These are phyloP conservation scores for Meteorus cinctellus DNA, from an alignment of 2,888 invertebrate genomes.

Conservation along the genomic window DNA sequence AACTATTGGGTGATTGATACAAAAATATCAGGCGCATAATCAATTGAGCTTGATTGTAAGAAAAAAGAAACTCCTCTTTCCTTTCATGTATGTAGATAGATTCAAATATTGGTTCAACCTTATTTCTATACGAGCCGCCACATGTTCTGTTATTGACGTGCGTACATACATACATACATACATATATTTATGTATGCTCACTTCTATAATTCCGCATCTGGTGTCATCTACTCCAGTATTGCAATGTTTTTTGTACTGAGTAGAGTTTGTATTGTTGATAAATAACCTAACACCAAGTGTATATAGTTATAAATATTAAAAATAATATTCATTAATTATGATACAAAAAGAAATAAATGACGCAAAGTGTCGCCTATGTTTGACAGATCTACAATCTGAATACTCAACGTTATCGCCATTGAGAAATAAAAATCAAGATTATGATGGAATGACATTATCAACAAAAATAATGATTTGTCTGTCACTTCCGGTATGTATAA, in stretches of 20 bases:
- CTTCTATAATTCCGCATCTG: background rate
- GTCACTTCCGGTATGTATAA: slow-evolving; percentile 53
- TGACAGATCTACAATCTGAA: slow-evolving; percentile 43
- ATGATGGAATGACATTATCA: slow-evolving; percentile 47
- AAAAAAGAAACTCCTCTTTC: no score
- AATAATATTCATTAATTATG: background rate
- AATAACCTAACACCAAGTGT: background rate
- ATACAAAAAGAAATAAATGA: slow-evolving; percentile 17
- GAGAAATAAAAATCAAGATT: slow-evolving; percentile 28
- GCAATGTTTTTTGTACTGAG: background rate
- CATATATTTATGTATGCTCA: background rate
- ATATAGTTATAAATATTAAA: background rate
- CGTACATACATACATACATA: background rate
- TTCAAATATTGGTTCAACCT: background rate
- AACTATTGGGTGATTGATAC: no score
- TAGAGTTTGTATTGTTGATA: background rate
- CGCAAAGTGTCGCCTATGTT: slow-evolving; percentile 53
- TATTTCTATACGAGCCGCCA: background rate
- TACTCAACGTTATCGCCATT: slow-evolving; percentile 47
- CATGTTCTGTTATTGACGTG: background rate
- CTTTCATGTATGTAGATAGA: background rate
- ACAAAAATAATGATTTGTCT: slow-evolving; percentile 55
- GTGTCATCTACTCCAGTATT: background rate
- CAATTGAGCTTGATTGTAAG: no score
- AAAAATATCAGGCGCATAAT: no score